Conservation (phyloP, 2,888 invertebrate species). For the Caprella mutica region DNA sequence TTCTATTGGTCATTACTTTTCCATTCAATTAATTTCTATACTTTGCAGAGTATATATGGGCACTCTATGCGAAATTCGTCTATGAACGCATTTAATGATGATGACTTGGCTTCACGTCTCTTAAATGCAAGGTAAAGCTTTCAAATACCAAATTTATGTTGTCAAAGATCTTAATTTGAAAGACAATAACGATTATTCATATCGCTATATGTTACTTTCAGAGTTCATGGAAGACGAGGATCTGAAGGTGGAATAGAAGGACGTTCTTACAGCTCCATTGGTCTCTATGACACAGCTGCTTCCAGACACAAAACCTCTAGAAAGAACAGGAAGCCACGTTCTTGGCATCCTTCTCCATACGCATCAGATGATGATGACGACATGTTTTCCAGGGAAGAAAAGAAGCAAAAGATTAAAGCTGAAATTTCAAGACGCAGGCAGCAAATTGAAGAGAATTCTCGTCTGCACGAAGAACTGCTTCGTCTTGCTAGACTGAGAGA, state of each 20-base stretch:
- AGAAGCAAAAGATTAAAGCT: slow-evolving; percentile 49
- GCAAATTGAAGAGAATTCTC: slow-evolving; percentile 50
- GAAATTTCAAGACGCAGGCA: slow-evolving; percentile 52
- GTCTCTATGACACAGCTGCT: slow-evolving; percentile 19
- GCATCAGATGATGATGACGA: slow-evolving; percentile 44
- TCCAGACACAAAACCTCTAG: slow-evolving; percentile 21
- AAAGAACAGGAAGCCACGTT: slow-evolving; percentile 39
- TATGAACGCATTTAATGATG: slow-evolving; percentile 33
- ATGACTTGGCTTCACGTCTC: slow-evolving; percentile 29
- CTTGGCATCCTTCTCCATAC: slow-evolving; percentile 47
- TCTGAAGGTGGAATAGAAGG: slow-evolving; percentile 24
- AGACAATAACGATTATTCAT: neutral
- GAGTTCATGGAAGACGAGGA: slow-evolving; percentile 13
- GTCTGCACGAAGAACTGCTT: slow-evolving; percentile 46
- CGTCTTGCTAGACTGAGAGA: slow-evolving; percentile 42
- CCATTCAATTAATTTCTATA: neutral
- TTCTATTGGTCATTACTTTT: neutral
- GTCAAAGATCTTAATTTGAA: neutral
- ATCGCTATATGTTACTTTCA: neutral
- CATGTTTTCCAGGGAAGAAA: slow-evolving; percentile 46
- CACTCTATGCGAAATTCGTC: slow-evolving; percentile 35
- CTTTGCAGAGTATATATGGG: slow-evolving; percentile 25
- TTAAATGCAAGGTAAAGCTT: neutral
- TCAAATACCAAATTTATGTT: neutral
- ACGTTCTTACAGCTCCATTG: neutral